Conservation (phyloP, 2,888 invertebrate genomes). For the Drosophila acutilabella region DNA sequence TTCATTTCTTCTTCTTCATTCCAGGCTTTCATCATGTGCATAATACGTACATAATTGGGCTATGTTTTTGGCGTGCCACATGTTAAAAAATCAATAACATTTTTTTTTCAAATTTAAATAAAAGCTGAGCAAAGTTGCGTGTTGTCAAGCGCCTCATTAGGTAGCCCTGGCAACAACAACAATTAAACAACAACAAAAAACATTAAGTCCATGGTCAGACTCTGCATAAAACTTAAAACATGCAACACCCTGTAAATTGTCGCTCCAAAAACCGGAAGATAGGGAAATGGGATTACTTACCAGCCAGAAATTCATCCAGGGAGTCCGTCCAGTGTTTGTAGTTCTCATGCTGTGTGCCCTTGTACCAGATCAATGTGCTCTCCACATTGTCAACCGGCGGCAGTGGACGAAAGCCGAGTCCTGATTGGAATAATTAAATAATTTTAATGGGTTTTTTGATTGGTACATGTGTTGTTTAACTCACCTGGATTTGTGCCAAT, state of each 20-base stretch:
- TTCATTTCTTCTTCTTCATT: not conserved
- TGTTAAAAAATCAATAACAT: constrained; percentile 41
- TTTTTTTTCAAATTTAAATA: constrained; percentile 49
- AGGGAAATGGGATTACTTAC: constrained; percentile 86
- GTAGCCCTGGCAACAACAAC: constrained; percentile 36
- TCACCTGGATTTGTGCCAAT: constrained; percentile 96
- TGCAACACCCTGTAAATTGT: constrained; percentile 9
- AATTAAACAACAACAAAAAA: constrained; percentile 24
- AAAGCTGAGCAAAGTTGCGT: constrained; percentile 44
- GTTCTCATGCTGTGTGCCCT: constrained; percentile 91
- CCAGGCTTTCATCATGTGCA: not conserved
- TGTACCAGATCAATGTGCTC: constrained; percentile 98
- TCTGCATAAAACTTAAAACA: constrained; percentile 19
- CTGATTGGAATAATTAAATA: constrained; percentile 71
- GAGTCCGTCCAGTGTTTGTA: constrained; percentile 92
- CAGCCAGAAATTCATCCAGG: constrained; percentile 90
- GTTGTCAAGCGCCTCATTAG: constrained; percentile 31
- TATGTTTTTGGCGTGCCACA: constrained; percentile 8
- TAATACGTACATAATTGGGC: constrained; percentile 12
- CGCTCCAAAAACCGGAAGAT: not conserved
- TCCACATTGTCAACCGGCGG: constrained; percentile 94
- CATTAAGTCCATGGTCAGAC: constrained; percentile 24
- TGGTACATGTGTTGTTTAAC: constrained; percentile 54
- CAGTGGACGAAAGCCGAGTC: constrained; percentile 97
- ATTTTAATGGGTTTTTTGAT: not conserved